A percentile compares a stretch with the other conserved stretches of the same genome.
Conservation (phyloP, 2,797 vertebrate genomes). For the Sebastes oblongus region DNA sequence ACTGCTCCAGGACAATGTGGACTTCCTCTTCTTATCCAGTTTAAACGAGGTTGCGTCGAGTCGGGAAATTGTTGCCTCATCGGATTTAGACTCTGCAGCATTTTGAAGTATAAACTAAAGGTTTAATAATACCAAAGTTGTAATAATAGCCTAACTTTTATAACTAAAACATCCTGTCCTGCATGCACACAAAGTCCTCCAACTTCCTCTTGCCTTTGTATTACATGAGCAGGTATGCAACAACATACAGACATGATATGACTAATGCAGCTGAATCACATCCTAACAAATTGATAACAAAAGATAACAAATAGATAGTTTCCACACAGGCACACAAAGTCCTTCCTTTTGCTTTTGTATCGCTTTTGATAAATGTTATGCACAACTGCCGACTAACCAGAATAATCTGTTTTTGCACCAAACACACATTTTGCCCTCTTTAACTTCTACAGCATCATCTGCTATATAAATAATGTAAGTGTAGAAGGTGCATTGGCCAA, state of each 20-base stretch:
- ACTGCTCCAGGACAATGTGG: neutral
- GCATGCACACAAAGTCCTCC: neutral
- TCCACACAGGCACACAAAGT: constrained; percentile 3
- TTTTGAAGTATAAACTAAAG: neutral
- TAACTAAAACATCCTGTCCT: constrained; percentile 5
- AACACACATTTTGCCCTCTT: neutral
- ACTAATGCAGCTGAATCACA: constrained; percentile 24
- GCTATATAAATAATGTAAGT: neutral
- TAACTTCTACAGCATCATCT: neutral
- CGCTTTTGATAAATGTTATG: neutral
- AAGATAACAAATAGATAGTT: neutral
- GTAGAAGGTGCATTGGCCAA: neutral
- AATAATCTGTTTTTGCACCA: neutral
- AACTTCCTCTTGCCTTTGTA: constrained; percentile 15
- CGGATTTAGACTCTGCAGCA: neutral
- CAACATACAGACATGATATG: neutral
- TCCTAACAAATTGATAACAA: constrained; percentile 7
- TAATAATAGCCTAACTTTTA: neutral
- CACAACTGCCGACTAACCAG: neutral
- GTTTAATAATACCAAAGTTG: neutral
- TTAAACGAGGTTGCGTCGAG: neutral
- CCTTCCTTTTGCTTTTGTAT: constrained; percentile 14
- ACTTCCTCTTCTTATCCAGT: constrained; percentile 20
- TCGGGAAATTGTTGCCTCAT: neutral
- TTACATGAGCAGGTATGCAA: neutral